phyloP scores from a whole-genome alignment of 2,888 invertebrate species.

The Spodoptera picta region DNA sequence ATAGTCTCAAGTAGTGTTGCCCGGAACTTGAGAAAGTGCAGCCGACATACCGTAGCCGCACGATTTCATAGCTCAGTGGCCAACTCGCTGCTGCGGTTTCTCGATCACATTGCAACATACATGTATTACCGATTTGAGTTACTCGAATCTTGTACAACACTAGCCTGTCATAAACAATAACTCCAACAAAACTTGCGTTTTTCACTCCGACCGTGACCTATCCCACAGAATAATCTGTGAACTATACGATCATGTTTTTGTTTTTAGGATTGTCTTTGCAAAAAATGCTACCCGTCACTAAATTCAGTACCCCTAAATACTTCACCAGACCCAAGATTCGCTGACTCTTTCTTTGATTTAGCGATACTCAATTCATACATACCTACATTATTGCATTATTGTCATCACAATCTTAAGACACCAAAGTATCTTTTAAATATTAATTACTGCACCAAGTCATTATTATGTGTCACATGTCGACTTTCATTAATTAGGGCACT shows the following conservation, averaged over 20 bases:
- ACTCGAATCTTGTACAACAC: constrained; percentile 35
- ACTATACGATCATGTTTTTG: too few relatives aligned
- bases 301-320: too few relatives aligned
- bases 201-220: too few relatives aligned
- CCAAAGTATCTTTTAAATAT: constrained; percentile 13
- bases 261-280: too few relatives aligned
- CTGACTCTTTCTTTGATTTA: too few relatives aligned
- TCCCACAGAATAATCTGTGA: too few relatives aligned
- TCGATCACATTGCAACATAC: constrained; percentile 72
- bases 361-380: too few relatives aligned
- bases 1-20: constrained; percentile 45
- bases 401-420: too few relatives aligned
- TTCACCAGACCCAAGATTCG: too few relatives aligned
- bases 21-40: constrained; percentile 82
- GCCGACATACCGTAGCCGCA: constrained; percentile 80
- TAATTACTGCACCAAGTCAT: constrained; percentile 19
- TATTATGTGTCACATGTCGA: constrained; percentile 39
- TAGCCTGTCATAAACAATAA: constrained; percentile 15
- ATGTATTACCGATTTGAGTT: constrained; percentile 44
- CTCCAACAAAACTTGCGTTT: too few relatives aligned
- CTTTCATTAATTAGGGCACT: constrained; percentile 57
- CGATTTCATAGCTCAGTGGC: constrained; percentile 85
- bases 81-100: constrained; percentile 78
- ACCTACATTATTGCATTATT: too few relatives aligned
- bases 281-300: too few relatives aligned